Base-by-base conservation (phyloP, 1,140 invertebrate species). In the Danaus melanippus region DNA sequence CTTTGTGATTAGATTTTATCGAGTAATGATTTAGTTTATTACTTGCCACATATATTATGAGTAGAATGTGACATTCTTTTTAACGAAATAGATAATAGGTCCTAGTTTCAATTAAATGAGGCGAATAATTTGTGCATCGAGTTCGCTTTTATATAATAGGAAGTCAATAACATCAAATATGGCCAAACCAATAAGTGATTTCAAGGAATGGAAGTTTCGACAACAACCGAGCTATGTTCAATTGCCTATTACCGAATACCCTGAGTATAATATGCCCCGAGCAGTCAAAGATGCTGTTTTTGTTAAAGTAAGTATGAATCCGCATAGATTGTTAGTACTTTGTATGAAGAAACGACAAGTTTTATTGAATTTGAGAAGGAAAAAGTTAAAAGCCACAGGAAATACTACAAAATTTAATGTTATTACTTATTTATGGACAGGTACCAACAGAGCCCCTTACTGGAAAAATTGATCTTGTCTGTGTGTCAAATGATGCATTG, bases 401-500 rank as follows among this genome's bases (percentile, higher is more conserved):
- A 32, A 32, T 32, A 8, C 2, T 32, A 5, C 21, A 32, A 32
- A 0, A 32, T 32, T 32, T 32, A 7, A 8, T 8, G 9, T 51
- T 42, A 10, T 15, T 43, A 21, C 12, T 55, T 41, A n/a, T 9
- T 49, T 44, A 49, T 44, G 58, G 53, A 44, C 46, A 84, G 81
- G 81, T 83, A 12, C 81, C 79, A 32, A 79, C 76, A 43, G 76
- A 84, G 51, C 78, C 78, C 8, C 52, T 84, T 9, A 66, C 45
- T 9, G 81, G 79, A 0, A 71, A 71, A 12, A 49, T 84, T 1
- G 68, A 79, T 51, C 63, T 92, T 12, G 90, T 92, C 1, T 88
- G 86, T 56, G 84, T 71, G 42, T 92, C 92, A 4, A 55, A 77
- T 12, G 74, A 87, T 56, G 91, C 89, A 3, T 61, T 92, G 11